These are phyloP conservation scores for Cyanoliseus patagonus DNA, from an alignment of 2,113 vertebrate genomes.

Conservation along the genomic window DNA sequence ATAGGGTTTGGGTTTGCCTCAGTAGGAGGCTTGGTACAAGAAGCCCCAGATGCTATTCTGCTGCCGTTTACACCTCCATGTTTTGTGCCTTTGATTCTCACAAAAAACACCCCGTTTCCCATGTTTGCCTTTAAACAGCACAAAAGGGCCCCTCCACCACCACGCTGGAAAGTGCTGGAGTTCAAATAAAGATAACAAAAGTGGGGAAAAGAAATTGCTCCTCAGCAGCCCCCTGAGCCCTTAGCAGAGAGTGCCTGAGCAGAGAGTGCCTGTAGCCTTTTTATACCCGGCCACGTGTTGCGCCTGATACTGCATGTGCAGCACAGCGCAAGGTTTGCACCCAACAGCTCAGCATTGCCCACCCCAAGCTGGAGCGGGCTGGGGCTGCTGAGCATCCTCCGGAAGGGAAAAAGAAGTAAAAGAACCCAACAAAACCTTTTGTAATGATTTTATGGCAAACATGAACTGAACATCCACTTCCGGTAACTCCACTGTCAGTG, in stretches of 20 bases:
- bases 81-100: neutral
- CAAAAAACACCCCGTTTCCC: neutral
- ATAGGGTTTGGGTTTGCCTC: neutral
- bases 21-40: neutral
- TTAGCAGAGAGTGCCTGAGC: neutral
- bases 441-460: neutral
- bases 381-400: neutral
- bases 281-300: fast-evolving
- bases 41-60: neutral
- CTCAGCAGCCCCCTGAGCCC: neutral
- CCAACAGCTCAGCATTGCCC: neutral
- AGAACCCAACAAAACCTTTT: neutral
- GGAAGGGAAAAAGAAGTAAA: neutral
- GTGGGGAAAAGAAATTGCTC: neutral
- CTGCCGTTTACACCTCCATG: neutral
- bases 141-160: neutral
- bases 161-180: neutral
- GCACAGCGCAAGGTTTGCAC: neutral
- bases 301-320: neutral
- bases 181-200: neutral
- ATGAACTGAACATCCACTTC: no score
- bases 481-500: fast-evolving
- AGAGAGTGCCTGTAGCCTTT: neutral
- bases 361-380: no score
- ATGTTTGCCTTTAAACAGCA: neutral